phyloP scores from a whole-genome alignment of 2,797 vertebrate genomes.

The Microctenopoma stevenorrisi region DNA sequence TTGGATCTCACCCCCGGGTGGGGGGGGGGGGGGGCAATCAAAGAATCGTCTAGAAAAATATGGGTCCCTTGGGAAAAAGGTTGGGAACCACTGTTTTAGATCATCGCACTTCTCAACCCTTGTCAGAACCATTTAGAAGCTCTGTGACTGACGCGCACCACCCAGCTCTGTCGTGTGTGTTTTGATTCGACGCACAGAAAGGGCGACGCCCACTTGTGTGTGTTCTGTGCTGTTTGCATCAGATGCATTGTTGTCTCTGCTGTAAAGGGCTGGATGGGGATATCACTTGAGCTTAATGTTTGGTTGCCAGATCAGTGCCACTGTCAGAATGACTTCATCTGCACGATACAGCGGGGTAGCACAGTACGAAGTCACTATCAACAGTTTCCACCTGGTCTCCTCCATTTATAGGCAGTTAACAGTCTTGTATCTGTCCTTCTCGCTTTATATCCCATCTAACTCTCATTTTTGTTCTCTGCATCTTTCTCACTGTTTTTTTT shows the following conservation, averaged over 20 bases:
- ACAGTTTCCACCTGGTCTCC: constrained; percentile 33
- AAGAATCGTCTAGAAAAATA: too few species aligned
- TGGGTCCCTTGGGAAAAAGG: too few species aligned
- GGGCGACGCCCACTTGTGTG: constrained; percentile 22
- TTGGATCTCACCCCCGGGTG: too few species aligned
- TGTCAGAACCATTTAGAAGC: constrained; percentile 36
- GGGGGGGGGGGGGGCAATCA: too few species aligned
- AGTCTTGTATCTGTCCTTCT: constrained; percentile 13
- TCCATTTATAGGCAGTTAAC: constrained; percentile 42
- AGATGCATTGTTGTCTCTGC: constrained; percentile 36
- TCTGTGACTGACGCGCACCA: constrained; percentile 42
- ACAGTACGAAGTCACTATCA: constrained; percentile 29
- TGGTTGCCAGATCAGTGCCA: constrained; percentile 28
- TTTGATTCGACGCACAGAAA: constrained; percentile 26
- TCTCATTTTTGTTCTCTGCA: constrained; percentile 7
- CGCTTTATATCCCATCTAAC: constrained; percentile 25
- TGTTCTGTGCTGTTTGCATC: constrained; percentile 13
- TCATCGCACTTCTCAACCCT: constrained; percentile 27
- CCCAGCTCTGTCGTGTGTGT: constrained; percentile 23
- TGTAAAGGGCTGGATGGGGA: constrained; percentile 10
- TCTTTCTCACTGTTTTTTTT: constrained; percentile 11
- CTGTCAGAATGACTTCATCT: constrained; percentile 43
- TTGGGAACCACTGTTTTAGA: background rate
- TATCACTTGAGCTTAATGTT: constrained; percentile 41
- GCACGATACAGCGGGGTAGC: constrained; percentile 16